Base-by-base conservation (phyloP, 53 echinoderm and acorn worm genomes). In the Temnopleurus reevesii region DNA sequence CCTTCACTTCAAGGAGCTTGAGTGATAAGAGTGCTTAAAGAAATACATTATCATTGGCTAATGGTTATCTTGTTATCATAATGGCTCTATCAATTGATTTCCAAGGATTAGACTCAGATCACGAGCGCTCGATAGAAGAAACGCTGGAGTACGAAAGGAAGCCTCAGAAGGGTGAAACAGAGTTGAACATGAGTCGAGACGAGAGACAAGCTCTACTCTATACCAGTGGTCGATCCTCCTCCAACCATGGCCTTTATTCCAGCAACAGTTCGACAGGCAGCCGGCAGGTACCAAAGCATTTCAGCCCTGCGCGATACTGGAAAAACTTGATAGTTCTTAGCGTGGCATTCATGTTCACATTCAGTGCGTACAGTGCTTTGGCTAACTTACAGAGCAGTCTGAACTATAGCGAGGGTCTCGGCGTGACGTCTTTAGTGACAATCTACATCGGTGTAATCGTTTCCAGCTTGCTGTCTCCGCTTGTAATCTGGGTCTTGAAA, bases 361-460 rank as follows among this genome's bases (percentile, higher is more conserved):
- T 96, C 84, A 96, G 96, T 31, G 94, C 99, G 0, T 99, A 91
- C 86, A 86, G 89, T 33, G 96, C 99, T 6, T 81, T 99, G 66
- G 93, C 96, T 55, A 96, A 99, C 77, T 90, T 99, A 8, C 94
- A 99, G 89, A 96, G 93, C 43, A 99, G 99, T 46, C 87, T 99
- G 28, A 94, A 99, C 53, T 83, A 89, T 8, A 77, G 76, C 6
- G 29, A 60, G 0, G 99, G 94, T 1, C 53, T 96, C 28, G 95
- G 95, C 25, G 77, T 93, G 15, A 51, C 92, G 1, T 99, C 99
- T 29, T 89, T 99, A 18, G 86, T 89, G 15, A 85, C 92, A 21
- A 91, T 99, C 7, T 99, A 99, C 57, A 90, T 90, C 23, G 63
- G 91, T 17, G 86, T 96, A 3, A 92, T 96, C 38, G 15, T 96